Conservation (phyloP, 2,113 vertebrate species). For the Opisthocomus hoazin region DNA sequence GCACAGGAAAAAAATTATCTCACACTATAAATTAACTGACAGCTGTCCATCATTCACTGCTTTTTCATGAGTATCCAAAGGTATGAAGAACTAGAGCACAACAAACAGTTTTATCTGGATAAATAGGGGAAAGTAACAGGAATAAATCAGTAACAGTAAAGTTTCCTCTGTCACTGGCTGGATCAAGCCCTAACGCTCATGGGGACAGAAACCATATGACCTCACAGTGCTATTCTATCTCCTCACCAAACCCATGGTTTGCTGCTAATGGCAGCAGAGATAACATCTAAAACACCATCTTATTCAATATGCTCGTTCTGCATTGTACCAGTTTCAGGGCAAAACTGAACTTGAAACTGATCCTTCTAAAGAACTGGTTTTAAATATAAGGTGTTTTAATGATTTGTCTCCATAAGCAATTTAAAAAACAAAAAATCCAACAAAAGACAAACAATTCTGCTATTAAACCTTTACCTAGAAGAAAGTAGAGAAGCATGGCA, state of each 20-base stretch:
- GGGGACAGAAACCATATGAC: neutral
- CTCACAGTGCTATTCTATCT: neutral
- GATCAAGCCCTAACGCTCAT: neutral
- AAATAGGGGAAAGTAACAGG: neutral
- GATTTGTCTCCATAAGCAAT: neutral
- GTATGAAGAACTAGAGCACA: neutral
- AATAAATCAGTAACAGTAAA: neutral
- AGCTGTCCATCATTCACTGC: neutral
- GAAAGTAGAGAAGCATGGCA: neutral
- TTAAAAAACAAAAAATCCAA: neutral
- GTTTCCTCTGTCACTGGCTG: neutral
- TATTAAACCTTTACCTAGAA: neutral
- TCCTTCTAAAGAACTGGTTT: neutral
- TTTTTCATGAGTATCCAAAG: neutral
- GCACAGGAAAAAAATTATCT: neutral
- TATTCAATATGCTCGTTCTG: neutral
- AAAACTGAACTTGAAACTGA: neutral
- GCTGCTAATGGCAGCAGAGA: neutral
- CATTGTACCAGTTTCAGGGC: neutral
- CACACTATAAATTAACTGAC: neutral
- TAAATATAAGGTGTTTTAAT: neutral
- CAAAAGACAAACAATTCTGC: neutral
- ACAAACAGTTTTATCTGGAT: neutral
- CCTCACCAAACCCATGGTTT: neutral
- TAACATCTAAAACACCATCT: neutral